These are phyloP conservation scores for Gryon sp. DNA, from an alignment of 1,140 invertebrate genomes.

Conservation along the genomic window DNA sequence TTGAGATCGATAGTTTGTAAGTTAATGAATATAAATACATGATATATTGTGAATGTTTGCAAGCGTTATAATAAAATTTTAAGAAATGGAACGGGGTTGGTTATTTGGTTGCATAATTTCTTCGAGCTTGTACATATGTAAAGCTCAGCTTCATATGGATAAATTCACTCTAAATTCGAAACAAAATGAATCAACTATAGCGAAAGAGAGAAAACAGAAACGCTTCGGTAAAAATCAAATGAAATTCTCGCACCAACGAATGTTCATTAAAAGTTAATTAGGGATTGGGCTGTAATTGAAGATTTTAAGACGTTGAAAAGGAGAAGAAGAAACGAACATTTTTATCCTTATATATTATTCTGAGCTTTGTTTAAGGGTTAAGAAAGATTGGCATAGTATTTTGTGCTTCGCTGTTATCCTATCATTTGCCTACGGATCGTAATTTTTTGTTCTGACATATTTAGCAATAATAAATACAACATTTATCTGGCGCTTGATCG, in stretches of 20 bases:
- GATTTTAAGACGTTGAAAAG: constrained; percentile 7
- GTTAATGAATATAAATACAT: too few species aligned
- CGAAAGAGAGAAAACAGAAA: too few species aligned
- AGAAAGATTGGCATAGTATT: constrained; percentile 56
- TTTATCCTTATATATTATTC: constrained; percentile 34
- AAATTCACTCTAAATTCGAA: constrained; percentile 79
- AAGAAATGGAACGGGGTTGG: neutral
- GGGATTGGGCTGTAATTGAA: constrained; percentile 20
- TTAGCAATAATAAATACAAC: constrained; percentile 14
- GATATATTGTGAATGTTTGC: too few species aligned
- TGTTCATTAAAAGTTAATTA: constrained; percentile 42
- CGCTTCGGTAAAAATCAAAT: constrained; percentile 37
- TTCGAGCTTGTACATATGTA: constrained; percentile 59
- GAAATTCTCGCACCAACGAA: constrained; percentile 19
- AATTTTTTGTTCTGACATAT: constrained; percentile 16
- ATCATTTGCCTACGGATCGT: constrained; percentile 30
- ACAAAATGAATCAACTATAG: constrained; percentile 67
- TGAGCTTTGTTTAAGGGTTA: constrained; percentile 54
- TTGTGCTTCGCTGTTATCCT: constrained; percentile 35
- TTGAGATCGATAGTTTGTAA: constrained; percentile 22
- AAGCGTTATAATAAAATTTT: neutral
- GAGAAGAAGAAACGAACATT: neutral
- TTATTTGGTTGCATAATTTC: constrained; percentile 28
- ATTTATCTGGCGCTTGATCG: constrained; percentile 38
- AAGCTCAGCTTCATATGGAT: constrained; percentile 69